Percentiles rank a stretch among this genome's conserved stretches.
These are phyloP conservation scores for Stenolophus ochropezus DNA, from an alignment of 2,888 invertebrate species.

Conservation along the genomic window DNA sequence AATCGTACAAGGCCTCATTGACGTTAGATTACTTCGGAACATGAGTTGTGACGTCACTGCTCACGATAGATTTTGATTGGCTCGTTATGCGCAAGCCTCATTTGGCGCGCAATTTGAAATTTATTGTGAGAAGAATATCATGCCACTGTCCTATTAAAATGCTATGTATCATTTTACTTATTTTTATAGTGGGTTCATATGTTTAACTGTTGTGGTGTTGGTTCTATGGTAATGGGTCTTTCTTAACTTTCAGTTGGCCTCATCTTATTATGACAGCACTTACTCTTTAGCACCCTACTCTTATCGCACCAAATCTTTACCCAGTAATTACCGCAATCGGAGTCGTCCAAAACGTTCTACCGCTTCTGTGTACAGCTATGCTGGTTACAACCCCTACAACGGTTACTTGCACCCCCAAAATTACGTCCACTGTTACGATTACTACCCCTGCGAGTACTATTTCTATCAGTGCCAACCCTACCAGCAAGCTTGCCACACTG, in stretches of 20 bases:
- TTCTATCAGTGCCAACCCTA: constrained; percentile 48
- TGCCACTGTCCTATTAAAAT: too few species aligned
- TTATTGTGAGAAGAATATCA: too few species aligned
- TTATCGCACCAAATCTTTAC: constrained; percentile 53
- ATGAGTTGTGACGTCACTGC: too few species aligned
- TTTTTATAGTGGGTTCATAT: too few species aligned
- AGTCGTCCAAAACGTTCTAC: constrained; percentile 65
- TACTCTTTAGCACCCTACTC: constrained; percentile 72
- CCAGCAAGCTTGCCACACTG: constrained; percentile 50
- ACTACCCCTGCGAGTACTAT: constrained; percentile 55
- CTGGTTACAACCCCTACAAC: constrained; percentile 69
- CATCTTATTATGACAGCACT: constrained; percentile 86
- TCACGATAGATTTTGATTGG: too few species aligned
- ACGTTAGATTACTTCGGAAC: too few species aligned
- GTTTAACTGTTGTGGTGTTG: neutral
- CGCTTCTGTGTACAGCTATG: constrained; percentile 71
- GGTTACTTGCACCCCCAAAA: constrained; percentile 66
- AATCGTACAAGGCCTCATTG: too few species aligned
- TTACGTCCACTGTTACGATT: constrained; percentile 50
- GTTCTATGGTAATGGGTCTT: constrained; percentile 67
- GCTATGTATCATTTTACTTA: too few species aligned
- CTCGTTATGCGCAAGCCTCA: too few species aligned
- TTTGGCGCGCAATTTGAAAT: too few species aligned
- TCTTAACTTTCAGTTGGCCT: constrained; percentile 77
- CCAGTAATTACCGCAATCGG: constrained; percentile 44